Evolutionary conservation across 2,113 vertebrate genomes (phyloP).

Genomic region (Chascanopsetta lugubris): DNA sequence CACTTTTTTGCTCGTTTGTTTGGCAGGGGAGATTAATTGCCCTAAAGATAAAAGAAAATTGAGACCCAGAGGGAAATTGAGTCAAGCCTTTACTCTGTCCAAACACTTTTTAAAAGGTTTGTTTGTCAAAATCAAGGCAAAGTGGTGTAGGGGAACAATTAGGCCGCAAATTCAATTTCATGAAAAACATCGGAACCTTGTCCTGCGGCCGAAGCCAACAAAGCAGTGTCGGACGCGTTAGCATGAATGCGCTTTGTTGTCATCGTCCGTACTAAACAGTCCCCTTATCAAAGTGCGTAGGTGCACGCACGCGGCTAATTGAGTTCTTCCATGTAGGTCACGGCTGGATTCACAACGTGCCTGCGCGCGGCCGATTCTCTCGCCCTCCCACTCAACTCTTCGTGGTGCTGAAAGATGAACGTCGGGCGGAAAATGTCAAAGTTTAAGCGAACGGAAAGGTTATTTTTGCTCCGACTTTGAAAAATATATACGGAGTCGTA

Average conservation of each 20-base stretch:
- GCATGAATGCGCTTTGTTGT: conserved; percentile 9
- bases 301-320: conserved; percentile 34
- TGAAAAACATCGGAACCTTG: not conserved
- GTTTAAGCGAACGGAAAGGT: conserved; percentile 4
- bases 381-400: conserved; percentile 30
- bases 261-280: conserved; percentile 25
- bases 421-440: conserved; percentile 23
- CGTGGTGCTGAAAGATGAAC: conserved; percentile 6
- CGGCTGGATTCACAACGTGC: conserved; percentile 40
- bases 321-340: conserved; percentile 49
- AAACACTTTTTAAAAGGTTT: conserved; percentile 23
- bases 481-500: conserved; percentile 16
- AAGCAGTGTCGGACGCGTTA: not conserved
- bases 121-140: conserved; percentile 23
- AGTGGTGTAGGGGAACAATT: too few species aligned
- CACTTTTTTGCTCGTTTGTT: conserved; percentile 62
- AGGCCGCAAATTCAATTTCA: conserved; percentile 18
- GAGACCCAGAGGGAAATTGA: conserved; percentile 33
- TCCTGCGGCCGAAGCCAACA: not conserved
- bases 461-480: not conserved
- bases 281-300: conserved; percentile 42
- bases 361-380: conserved; percentile 24
- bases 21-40: conserved; percentile 57
- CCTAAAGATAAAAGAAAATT: conserved; percentile 42
- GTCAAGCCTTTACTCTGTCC: conserved; percentile 20